Conservation (phyloP, 2,888 invertebrate species). For the Rutpela maculata region DNA sequence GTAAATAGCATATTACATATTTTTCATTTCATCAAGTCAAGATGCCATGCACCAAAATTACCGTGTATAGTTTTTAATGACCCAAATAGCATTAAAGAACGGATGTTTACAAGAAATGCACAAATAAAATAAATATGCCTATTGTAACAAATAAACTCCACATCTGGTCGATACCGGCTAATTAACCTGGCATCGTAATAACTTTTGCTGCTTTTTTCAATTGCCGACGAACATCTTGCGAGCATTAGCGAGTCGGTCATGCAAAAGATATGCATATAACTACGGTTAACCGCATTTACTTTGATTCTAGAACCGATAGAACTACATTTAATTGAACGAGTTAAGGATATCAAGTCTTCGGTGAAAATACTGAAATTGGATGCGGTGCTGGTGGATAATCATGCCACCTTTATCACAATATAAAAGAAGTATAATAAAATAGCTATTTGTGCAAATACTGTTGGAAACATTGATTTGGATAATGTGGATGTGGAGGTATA, state of each 20-base stretch:
- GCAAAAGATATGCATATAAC: conserved; percentile 36
- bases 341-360: conserved; percentile 5
- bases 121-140: conserved; percentile 12
- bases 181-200: conserved; percentile 34
- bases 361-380: not conserved
- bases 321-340: conserved; percentile 28
- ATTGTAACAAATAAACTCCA: conserved; percentile 27
- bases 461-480: no score
- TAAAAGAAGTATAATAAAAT: not conserved
- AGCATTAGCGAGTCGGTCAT: conserved; percentile 34
- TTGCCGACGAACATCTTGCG: conserved; percentile 26
- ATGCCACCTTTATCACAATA: not conserved
- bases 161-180: conserved; percentile 38
- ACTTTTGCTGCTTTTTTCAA: conserved; percentile 17
- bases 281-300: conserved; percentile 27
- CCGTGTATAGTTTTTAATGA: not conserved
- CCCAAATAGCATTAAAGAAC: not conserved
- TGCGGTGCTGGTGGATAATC: not conserved
- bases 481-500: no score
- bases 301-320: conserved; percentile 27
- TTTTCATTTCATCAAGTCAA: not conserved
- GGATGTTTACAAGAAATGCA: conserved; percentile 20
- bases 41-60: not conserved
- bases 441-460: no score
- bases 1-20: not conserved